Conservation (phyloP, 1,140 invertebrate species). For the Protaetia brevitarsis region DNA sequence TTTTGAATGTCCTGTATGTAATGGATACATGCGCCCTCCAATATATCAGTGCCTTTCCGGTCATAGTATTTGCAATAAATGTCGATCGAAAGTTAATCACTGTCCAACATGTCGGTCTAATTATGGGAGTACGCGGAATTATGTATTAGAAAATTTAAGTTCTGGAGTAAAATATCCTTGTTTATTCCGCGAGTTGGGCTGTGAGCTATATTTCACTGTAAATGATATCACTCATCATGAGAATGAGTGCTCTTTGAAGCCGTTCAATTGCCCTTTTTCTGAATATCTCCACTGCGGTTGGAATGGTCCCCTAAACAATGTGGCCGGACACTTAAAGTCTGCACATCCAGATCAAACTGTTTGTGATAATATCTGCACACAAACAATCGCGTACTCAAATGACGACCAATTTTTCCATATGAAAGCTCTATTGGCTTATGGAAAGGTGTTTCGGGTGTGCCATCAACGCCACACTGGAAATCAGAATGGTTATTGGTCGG, state of each 20-base stretch:
- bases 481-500: constrained; percentile 38
- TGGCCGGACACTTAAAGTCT: constrained; percentile 32
- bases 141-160: constrained; percentile 67
- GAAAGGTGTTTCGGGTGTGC: constrained; percentile 31
- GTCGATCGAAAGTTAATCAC: constrained; percentile 60
- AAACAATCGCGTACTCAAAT: not conserved
- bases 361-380: constrained; percentile 28
- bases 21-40: constrained; percentile 73
- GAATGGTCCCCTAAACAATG: constrained; percentile 13
- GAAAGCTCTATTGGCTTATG: constrained; percentile 30
- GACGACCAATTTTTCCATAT: constrained; percentile 26
- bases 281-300: constrained; percentile 28
- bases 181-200: constrained; percentile 36
- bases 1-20: constrained; percentile 59
- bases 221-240: constrained; percentile 36
- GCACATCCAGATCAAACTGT: constrained; percentile 33
- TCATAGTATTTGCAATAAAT: constrained; percentile 72
- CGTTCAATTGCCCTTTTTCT: constrained; percentile 37
- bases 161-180: constrained; percentile 35
- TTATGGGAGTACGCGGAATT: constrained; percentile 72
- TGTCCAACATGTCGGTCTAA: constrained; percentile 74
- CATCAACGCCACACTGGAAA: constrained; percentile 32
- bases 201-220: constrained; percentile 29
- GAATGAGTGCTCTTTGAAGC: constrained; percentile 36
- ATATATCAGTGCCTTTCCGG: constrained; percentile 74